Percentiles rank a stretch among this genome's conserved stretches.
Evolutionary conservation across 2,888 invertebrate genomes (phyloP).

Genomic region (Alentia gelatinosa): DNA sequence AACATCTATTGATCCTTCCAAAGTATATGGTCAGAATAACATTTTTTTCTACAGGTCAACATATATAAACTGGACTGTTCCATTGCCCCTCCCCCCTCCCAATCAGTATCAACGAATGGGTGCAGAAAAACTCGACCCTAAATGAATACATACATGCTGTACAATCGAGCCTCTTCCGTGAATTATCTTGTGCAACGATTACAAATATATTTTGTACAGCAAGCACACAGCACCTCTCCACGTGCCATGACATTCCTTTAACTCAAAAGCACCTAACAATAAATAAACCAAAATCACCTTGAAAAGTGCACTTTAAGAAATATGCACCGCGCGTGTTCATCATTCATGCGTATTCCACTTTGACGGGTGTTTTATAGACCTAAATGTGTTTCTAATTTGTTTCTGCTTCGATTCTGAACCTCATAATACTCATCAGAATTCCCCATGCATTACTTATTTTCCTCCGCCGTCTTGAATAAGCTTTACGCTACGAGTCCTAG

Average conservation of each 20-base stretch:
- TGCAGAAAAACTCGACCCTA: not conserved
- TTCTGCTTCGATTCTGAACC: no score
- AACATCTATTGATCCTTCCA: not conserved
- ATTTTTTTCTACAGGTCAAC: constrained; percentile 13
- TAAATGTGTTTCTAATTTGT: no score
- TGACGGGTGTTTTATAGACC: no score
- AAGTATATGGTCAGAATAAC: not conserved
- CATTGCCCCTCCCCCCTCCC: not conserved
- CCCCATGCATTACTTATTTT: not conserved
- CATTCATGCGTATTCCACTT: no score
- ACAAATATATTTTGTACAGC: not conserved
- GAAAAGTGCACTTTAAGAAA: not conserved
- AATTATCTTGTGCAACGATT: not conserved
- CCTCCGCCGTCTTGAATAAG: not conserved
- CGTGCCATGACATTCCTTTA: not conserved
- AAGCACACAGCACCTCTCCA: not conserved
- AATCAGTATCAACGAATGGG: not conserved
- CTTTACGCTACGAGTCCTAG: no score
- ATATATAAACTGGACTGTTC: constrained; percentile 10
- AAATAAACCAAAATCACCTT: constrained; percentile 14
- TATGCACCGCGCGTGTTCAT: not conserved
- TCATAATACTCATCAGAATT: not conserved
- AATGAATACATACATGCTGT: not conserved
- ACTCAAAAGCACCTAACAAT: constrained; percentile 31
- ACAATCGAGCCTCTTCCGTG: not conserved